Percentiles rank a stretch among this genome's conserved stretches.
These are phyloP conservation scores for Hippocampus comes DNA, from an alignment of 2,113 vertebrate genomes.

Conservation along the genomic window DNA sequence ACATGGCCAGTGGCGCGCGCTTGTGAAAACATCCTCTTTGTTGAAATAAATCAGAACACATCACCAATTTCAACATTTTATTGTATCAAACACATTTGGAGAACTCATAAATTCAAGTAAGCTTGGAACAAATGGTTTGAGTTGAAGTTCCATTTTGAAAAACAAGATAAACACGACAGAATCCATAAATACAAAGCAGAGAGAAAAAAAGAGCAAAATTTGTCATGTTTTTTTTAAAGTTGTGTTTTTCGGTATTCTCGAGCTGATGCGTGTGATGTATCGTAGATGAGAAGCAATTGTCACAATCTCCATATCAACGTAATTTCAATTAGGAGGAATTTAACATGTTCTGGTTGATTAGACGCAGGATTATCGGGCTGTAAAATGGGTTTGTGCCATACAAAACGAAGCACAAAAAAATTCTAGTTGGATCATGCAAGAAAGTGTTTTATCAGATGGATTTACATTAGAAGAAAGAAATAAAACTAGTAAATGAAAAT, in stretches of 20 bases:
- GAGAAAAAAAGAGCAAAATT: slow-evolving; percentile 35
- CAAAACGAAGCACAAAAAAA: slow-evolving; percentile 8
- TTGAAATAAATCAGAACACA: slow-evolving; percentile 1
- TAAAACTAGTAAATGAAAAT: neutral
- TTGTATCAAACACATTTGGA: slow-evolving; percentile 66
- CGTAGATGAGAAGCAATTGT: slow-evolving; percentile 41
- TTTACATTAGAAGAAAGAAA: neutral
- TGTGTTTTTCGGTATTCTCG: slow-evolving; percentile 13
- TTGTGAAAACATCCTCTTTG: neutral
- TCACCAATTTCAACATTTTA: slow-evolving; percentile 65
- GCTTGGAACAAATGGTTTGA: slow-evolving; percentile 43
- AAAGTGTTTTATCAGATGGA: slow-evolving; percentile 12
- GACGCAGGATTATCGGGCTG: neutral
- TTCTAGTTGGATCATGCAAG: slow-evolving; percentile 44
- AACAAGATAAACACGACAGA: slow-evolving; percentile 43
- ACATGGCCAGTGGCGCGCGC: slow-evolving; percentile 11
- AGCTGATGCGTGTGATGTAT: slow-evolving; percentile 5
- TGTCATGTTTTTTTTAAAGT: slow-evolving; percentile 16
- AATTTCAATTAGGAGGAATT: slow-evolving; percentile 21
- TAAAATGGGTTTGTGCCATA: slow-evolving; percentile 12
- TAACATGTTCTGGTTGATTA: slow-evolving; percentile 13
- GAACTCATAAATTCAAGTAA: slow-evolving; percentile 52
- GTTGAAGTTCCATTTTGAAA: slow-evolving; percentile 42
- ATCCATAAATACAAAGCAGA: slow-evolving; percentile 41
- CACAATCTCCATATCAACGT: slow-evolving; percentile 40